These are phyloP conservation scores for Odocoileus hemionus DNA, from an alignment of 2,113 vertebrate species.

Conservation along the genomic window DNA sequence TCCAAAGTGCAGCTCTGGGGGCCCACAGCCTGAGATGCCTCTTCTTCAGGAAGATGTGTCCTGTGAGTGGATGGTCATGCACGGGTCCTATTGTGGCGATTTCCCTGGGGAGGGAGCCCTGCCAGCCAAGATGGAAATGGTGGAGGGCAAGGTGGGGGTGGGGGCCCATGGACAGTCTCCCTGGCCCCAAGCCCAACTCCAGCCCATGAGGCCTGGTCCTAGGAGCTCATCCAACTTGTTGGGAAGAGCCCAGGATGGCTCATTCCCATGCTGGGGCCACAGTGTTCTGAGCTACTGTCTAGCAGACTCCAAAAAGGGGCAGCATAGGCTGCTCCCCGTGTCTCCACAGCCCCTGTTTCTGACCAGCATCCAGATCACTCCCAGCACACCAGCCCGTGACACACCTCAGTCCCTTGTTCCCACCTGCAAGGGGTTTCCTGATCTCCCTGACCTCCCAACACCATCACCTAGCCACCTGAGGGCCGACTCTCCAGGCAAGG, in stretches of 20 bases:
- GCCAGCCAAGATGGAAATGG: not conserved
- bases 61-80: not conserved
- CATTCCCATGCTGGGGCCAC: rapidly evolving
- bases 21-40: not conserved
- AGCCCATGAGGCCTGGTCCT: rapidly evolving
- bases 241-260: not conserved
- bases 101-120: not conserved
- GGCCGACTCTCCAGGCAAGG: not conserved
- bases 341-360: not conserved
- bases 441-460: not conserved
- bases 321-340: too few species aligned
- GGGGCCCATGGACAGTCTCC: not conserved
- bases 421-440: not conserved
- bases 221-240: not conserved
- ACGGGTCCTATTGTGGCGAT: rapidly evolving
- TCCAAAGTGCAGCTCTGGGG: not conserved
- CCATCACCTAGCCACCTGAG: not conserved
- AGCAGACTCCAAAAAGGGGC: too few species aligned
- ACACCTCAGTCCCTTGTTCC: not conserved
- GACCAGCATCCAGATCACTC: not conserved
- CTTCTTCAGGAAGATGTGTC: not conserved
- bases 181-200: too few species aligned
- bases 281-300: not conserved
- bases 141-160: not conserved
- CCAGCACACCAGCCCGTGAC: not conserved